phyloP scores from a whole-genome alignment of 2,113 vertebrate species.

The Poeciliopsis occidentalis region DNA sequence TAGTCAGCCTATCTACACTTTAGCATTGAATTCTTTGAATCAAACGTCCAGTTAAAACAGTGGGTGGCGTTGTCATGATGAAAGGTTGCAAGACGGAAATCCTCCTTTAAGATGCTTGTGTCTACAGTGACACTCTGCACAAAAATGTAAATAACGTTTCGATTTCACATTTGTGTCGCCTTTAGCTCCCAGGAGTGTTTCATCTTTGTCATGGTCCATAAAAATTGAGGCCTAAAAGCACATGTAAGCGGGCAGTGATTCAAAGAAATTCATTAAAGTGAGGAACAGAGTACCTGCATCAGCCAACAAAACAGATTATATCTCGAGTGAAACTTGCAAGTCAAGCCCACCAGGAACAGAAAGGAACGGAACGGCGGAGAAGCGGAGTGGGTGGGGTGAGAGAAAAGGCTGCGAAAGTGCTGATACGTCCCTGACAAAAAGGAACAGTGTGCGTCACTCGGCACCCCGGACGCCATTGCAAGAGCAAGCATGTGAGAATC shows the following conservation, averaged over 20 bases:
- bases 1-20: not conserved
- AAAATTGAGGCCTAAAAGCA: slow-evolving; percentile 10
- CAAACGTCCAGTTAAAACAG: not conserved
- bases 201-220: not conserved
- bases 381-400: slow-evolving; percentile 30
- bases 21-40: not conserved
- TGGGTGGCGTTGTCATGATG: not conserved
- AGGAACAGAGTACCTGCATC: slow-evolving; percentile 1
- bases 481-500: slow-evolving; percentile 10
- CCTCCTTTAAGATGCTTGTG: not conserved
- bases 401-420: slow-evolving; percentile 41
- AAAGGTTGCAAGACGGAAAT: not conserved
- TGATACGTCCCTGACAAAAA: slow-evolving; percentile 70
- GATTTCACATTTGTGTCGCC: no score
- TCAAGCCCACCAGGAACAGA: not conserved
- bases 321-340: not conserved
- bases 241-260: not conserved
- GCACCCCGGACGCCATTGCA: slow-evolving; percentile 51
- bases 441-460: slow-evolving; percentile 65
- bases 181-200: no score
- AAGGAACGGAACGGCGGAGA: slow-evolving; percentile 21
- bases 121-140: not conserved
- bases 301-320: slow-evolving; percentile 13
- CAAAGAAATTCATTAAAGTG: slow-evolving; percentile 5
- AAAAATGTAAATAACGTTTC: not conserved